phyloP scores from a whole-genome alignment of 2,888 invertebrate genomes.

The Hydraecia micacea region DNA sequence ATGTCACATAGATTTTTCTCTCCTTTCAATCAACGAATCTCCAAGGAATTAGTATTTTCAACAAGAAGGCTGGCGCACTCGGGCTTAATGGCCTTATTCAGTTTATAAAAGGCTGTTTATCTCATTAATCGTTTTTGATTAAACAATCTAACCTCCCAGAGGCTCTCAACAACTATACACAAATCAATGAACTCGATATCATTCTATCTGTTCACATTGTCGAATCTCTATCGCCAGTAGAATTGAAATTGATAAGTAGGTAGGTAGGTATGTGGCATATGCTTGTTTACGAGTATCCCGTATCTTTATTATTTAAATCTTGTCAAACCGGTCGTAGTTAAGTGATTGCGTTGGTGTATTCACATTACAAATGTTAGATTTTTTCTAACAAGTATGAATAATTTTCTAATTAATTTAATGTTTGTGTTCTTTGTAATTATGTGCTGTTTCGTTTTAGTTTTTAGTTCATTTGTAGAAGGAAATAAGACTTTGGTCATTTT shows the following conservation, averaged over 20 bases:
- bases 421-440: conserved; percentile 56
- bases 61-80: not conserved
- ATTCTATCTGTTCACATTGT: conserved; percentile 32
- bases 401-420: conserved; percentile 69
- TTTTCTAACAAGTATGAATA: conserved; percentile 65
- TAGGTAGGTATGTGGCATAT: conserved; percentile 88
- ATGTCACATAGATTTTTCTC: not conserved
- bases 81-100: not conserved
- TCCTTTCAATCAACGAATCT: not conserved
- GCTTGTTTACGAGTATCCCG: conserved; percentile 84
- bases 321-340: conserved; percentile 80
- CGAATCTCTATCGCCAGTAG: conserved; percentile 78
- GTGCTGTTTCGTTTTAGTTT: conserved; percentile 23
- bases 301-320: conserved; percentile 88
- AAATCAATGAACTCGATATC: conserved; percentile 27
- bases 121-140: not conserved
- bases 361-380: conserved; percentile 67
- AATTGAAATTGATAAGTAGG: conserved; percentile 87
- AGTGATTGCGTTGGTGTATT: conserved; percentile 82
- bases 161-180: conserved; percentile 44
- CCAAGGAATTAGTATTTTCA: not conserved
- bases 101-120: not conserved
- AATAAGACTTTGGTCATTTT: not conserved
- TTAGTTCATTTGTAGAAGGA: conserved; percentile 28
- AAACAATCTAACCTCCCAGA: conserved; percentile 46